Base-by-base conservation (phyloP, 2,113 vertebrate species). In the Sinosuthora webbiana region DNA sequence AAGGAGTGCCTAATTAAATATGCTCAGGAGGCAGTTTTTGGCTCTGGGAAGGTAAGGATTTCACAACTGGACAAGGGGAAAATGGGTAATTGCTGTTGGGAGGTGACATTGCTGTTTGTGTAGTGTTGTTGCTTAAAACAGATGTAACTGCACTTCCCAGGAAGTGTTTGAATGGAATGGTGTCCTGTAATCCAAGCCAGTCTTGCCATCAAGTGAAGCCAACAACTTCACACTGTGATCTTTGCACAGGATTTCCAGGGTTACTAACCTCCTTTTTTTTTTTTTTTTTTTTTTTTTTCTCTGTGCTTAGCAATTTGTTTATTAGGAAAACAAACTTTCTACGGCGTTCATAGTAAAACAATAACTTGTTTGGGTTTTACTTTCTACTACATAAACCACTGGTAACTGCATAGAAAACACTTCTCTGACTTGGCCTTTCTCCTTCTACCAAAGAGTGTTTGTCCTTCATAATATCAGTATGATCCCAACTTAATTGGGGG, bases 1-100 rank as follows among this genome's bases (percentile, higher is more conserved):
- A 99, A 99, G 97, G 99, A 99, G 94, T 99, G 99, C 97, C 98
- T 99, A 91, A 98, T 99, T 94, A 99, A 98, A 97, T 99, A 99
- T 5, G 99, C 99, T 94, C 99, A 99, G 97, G 99, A 99, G 98
- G 99, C 99, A 0, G 99, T 99, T 27, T 99, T 99, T 67, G 99
- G 99, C 94, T 98, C 99, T 30, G 99, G 99, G 74, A 98, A 98
- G 98, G 99, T 99, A 97, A 97, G 96, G 56, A 13, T 84, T 80
- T 76, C 50, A 25, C 33, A 67, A 24, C 28, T 41, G 62, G 60
- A 16, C 23, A 18, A 59, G 13, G 44, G 16, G 47, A 33, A 77
- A 65, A 59, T 39, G 63, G n/a, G 21, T 73, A 8, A 50, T 41
- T 41, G 60, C 68, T 83, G 12, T 4, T 81, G 68, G 86, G 68